Base-by-base conservation (phyloP, 2,888 invertebrate species). In the Pollenia labialis region DNA sequence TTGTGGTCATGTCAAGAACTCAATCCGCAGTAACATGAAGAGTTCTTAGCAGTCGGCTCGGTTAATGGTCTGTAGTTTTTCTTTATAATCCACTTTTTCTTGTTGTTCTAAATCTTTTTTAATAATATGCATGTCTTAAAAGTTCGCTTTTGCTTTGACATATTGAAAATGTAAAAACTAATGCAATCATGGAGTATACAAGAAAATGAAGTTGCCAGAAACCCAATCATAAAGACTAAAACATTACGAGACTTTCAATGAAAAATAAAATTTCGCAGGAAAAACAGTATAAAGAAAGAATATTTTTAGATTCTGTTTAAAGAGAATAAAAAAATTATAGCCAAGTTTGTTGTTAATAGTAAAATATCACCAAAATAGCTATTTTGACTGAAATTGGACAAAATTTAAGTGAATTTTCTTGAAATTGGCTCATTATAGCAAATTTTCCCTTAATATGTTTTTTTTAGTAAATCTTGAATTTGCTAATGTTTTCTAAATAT, bases 101-200 rank as follows among this genome's bases (percentile, higher is more conserved):
- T 10, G 0, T n/a, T 44, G 8, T 18, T 32, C 32, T 40, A 4
- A 18, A 2, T 46, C 8, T 58, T 58, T 52, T 58, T 58, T 46
- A 54, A 68, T 58, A 42, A 32, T 23, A 60, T 23, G 69, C 50
- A 60, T 52, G 52, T 62, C 69, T 69, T 42, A 18, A 52, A 79
- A 69, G 50, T 69, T 79, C 44, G 18, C 42, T 72, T 46, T 56
- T 60, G n/a, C 32, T 64, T 81, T 72, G 64, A 72, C 72, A 72
- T 72, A 32, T 64, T 64, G 10, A 50, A 81, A 66, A 46, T 64
- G 46, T 72, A 42, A 74, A 74, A 74, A 74, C 72, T 66, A 72
- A 81, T 81, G 74, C 66, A 74, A 74, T 74, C 74, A 66, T 66
- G 10, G 42, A 64, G 12, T 32, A 2, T 23, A 40, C n/a, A 62